Evolutionary conservation across 1,140 invertebrate genomes (phyloP), one percentile per base, ranked within the genome.

Genomic region (Melanaphis sacchari): DNA sequence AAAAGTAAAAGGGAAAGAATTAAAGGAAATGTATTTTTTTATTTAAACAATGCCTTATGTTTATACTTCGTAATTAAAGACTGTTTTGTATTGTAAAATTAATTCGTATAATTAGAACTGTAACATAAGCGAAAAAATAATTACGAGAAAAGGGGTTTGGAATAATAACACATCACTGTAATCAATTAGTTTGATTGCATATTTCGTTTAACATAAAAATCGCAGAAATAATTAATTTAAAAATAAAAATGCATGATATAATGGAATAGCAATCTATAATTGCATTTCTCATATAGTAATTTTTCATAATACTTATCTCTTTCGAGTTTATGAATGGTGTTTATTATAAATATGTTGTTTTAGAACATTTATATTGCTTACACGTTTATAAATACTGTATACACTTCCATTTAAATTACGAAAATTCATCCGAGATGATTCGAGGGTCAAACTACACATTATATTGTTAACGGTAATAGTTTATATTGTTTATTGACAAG

Each of bases 71-170:
- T 76, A 89, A 89, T 89, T 89, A 89, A 54, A 89, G 36, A 24
- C 49, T 40, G 24, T 89, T 36, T 89, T 38, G 49, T 54, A 52
- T 89, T 38, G 36, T 54, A 38, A 89, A 76, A 89, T 54, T 52
- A 89, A 89, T 89, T 89, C 88, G 22, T 89, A 26, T 89, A 89
- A 89, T 89, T 88, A 88, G 41, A 46, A 87, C 41, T 87, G 46
- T 36, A 46, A 52, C 9, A 36, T 36, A n/a, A 41, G 43, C 31
- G 15, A 54, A 54, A 49, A 26, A 40, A 46, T 46, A 49, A 87
- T 46, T 87, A 87, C 31, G 2, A 22, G 43, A 8, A 49, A 89
- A 88, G 24, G 41, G 85, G 85, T 49, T 46, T 46, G n/a, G 22
- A 18, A 41, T 21, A n/a, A 52, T 89, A 88, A 89, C 87, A 52